Percentiles rank a stretch among this genome's conserved stretches.
Conservation (phyloP, 2,888 invertebrate species). For the Tupiocoris notatus region DNA sequence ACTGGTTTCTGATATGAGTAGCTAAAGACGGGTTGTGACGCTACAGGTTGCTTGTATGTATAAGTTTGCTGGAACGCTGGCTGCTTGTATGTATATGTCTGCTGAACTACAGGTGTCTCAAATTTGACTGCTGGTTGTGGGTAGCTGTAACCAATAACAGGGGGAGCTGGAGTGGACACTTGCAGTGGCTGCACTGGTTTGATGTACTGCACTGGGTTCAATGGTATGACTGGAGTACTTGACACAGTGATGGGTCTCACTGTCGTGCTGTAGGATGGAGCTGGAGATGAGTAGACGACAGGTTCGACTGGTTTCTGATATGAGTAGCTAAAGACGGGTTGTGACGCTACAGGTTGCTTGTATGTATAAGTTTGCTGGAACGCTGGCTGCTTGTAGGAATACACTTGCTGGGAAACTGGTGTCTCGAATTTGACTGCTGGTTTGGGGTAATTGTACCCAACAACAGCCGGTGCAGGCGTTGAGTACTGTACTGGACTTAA, state of each 20-base stretch:
- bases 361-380: not conserved
- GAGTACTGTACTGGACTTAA: slow-evolving; percentile 22
- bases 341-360: slow-evolving; percentile 36
- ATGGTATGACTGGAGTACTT: slow-evolving; percentile 32
- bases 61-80: slow-evolving; percentile 2
- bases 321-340: slow-evolving; percentile 35
- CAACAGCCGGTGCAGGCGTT: slow-evolving; percentile 24
- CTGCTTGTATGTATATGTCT: slow-evolving; percentile 26
- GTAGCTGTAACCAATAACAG: slow-evolving; percentile 39
- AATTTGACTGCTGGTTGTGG: slow-evolving; percentile 28
- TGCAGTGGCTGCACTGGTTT: slow-evolving; percentile 34
- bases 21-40: slow-evolving; percentile 14
- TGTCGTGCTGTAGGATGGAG: slow-evolving; percentile 45
- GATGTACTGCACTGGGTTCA: slow-evolving; percentile 33
- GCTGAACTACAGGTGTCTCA: slow-evolving; percentile 27
- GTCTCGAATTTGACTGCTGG: slow-evolving; percentile 35
- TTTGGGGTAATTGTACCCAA: slow-evolving; percentile 31
- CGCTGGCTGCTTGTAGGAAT: slow-evolving; percentile 11
- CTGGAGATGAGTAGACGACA: slow-evolving; percentile 50
- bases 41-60: slow-evolving; percentile 22
- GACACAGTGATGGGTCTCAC: slow-evolving; percentile 36
- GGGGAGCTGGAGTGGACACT: slow-evolving; percentile 39
- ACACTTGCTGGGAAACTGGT: slow-evolving; percentile 24
- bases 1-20: slow-evolving; percentile 36
- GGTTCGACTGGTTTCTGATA: slow-evolving; percentile 41